Evolutionary conservation across 2,888 invertebrate genomes (phyloP), one percentile per base, ranked within the genome.

Genomic region (Leucania comma): DNA sequence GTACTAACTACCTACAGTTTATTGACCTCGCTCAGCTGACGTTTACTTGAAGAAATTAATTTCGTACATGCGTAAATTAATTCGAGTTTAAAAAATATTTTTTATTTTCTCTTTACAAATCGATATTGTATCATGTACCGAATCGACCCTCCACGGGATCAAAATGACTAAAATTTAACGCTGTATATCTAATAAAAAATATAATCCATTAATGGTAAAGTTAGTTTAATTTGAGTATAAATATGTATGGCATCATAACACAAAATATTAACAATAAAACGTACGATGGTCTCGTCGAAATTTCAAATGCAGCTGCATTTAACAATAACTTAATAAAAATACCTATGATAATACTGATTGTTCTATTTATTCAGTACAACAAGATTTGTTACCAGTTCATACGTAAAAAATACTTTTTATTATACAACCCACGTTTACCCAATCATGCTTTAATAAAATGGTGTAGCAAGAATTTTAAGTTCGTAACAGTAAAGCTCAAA

Each of bases 391-490:
- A 60, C 64, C 42, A 54, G 24, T 56, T 48, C 26, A 50, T 29
- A 57, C 38, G 61, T 68, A 67, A 73, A 59, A 80, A 77, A 35
- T 54, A 59, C 76, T 84, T 77, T 85, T 89, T 88, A 78, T 68
- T 82, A 88, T 82, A 78, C 87, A 60, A 71, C 53, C 68, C 83
- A 85, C 89, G 89, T 88, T 81, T 82, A 75, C 78, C 79, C 86
- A 90, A 90, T 89, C 87, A 88, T 76, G 86, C 78, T 83, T 83
- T 82, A 86, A 88, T 88, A 88, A 89, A 88, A 88, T 78, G 81
- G 85, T 85, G 83, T 83, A 86, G 82, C 86, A 83, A 85, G 88
- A 88, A 89, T 89, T 85, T 80, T 76, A 82, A 84, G 65, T 75
- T 69, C 5, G 29, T 86, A 85, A 85, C 86, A 77, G 85, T 86